Conservation (phyloP, 2,113 vertebrate species). For the Oceanodroma tethys region DNA sequence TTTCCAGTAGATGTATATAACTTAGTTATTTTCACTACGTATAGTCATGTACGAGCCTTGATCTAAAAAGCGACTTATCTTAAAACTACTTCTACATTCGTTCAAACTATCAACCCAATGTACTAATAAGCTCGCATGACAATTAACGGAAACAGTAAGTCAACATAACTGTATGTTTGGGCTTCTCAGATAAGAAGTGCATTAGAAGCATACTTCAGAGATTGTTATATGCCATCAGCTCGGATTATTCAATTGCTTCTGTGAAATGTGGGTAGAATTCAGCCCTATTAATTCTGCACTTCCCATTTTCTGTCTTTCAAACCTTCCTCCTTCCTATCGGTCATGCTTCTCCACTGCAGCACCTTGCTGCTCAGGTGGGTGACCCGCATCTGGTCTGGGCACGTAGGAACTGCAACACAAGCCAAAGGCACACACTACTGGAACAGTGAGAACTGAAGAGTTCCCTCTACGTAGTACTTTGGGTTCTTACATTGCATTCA, state of each 20-base stretch:
- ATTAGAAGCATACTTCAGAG: neutral
- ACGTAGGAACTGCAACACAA: rapidly evolving
- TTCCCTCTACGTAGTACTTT: neutral
- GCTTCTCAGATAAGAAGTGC: neutral
- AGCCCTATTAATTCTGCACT: neutral
- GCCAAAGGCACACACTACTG: neutral
- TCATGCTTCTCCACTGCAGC: neutral
- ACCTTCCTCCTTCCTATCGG: neutral
- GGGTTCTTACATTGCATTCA: neutral
- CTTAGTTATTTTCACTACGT: neutral
- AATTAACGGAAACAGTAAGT: neutral
- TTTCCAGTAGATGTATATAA: neutral
- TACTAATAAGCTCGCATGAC: neutral
- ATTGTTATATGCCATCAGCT: neutral
- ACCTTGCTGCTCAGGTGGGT: neutral
- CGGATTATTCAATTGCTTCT: neutral
- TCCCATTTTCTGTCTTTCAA: neutral
- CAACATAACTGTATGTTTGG: neutral
- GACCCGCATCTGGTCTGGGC: neutral
- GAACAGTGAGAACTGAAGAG: neutral
- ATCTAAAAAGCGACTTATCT: neutral
- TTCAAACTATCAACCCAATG: neutral
- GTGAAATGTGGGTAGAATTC: neutral
- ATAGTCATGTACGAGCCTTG: neutral
- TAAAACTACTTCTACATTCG: neutral